Evolutionary conservation across 2,888 invertebrate genomes (phyloP).

Genomic region (Tinea pellionella): DNA sequence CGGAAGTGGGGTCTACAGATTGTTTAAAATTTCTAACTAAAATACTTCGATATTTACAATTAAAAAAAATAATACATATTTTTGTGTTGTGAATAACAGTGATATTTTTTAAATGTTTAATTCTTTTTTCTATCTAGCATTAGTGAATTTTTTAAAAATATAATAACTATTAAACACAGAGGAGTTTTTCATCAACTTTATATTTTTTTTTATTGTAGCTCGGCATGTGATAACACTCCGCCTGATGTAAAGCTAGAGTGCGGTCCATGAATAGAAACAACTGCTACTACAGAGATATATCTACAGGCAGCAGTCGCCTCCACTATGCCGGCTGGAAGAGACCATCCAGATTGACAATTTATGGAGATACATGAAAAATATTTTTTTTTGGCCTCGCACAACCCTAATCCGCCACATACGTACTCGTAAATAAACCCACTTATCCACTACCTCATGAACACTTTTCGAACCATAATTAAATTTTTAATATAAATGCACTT

Average conservation of each 20-base stretch:
- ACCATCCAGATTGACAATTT: too few relatives aligned
- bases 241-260: neutral
- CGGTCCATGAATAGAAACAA: too few relatives aligned
- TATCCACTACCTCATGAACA: slow-evolving; percentile 1
- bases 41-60: neutral
- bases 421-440: neutral
- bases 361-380: too few relatives aligned
- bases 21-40: slow-evolving; percentile 8
- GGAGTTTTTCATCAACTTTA: too few relatives aligned
- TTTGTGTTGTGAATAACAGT: neutral
- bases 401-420: neutral
- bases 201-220: too few relatives aligned
- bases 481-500: slow-evolving; percentile 6
- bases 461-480: neutral
- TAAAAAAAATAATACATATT: neutral
- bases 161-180: too few relatives aligned
- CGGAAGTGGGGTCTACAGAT: neutral
- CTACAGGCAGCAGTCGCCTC: too few relatives aligned
- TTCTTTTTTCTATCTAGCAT: too few relatives aligned
- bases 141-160: too few relatives aligned
- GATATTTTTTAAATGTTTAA: neutral
- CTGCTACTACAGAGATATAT: too few relatives aligned
- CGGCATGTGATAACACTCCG: too few relatives aligned
- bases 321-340: too few relatives aligned
- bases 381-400: slow-evolving; percentile 12